These are phyloP conservation scores for Pipa parva DNA, from an alignment of 2,113 vertebrate genomes.

Conservation along the genomic window DNA sequence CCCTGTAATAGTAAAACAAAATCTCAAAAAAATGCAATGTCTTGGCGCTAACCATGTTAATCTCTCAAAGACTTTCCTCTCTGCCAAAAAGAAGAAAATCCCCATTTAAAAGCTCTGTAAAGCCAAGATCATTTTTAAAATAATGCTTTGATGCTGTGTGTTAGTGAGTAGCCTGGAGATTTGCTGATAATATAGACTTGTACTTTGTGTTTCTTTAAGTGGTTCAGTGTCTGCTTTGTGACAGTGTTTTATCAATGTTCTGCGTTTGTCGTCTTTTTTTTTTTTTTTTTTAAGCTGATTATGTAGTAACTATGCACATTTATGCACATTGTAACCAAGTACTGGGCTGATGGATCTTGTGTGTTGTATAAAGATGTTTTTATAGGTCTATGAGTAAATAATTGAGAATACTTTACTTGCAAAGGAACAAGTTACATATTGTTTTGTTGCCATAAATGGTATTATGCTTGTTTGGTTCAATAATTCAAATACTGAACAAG, in stretches of 20 bases:
- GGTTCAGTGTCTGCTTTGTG: conserved; percentile 69
- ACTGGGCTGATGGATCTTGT: conserved; percentile 74
- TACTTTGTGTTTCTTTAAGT: conserved; percentile 67
- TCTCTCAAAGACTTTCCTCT: conserved; percentile 84
- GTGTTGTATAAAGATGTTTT: conserved; percentile 69
- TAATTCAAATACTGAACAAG: conserved; percentile 63
- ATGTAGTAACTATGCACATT: conserved; percentile 43
- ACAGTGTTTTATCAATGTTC: conserved; percentile 69
- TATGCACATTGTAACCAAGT: conserved; percentile 97
- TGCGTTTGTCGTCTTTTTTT: conserved; percentile 67
- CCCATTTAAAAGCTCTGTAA: conserved; percentile 72
- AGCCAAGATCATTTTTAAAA: conserved; percentile 12
- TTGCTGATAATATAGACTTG: conserved; percentile 65
- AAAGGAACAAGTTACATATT: conserved; percentile 73
- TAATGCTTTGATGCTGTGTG: conserved; percentile 87
- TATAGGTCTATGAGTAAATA: conserved; percentile 70
- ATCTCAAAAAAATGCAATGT: conserved; percentile 82
- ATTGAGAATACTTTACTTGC: conserved; percentile 61
- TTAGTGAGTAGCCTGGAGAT: conserved; percentile 73
- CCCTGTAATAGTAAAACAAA: conserved; percentile 16
- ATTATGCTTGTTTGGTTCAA: conserved; percentile 73
- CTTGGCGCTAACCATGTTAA: conserved; percentile 94
- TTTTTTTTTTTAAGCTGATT: conserved; percentile 73
- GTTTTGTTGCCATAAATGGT: conserved; percentile 84
- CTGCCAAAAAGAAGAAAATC: conserved; percentile 94